Base-by-base conservation (phyloP, 2,113 vertebrate genomes). In the Phalacrocorax pelagicus region DNA sequence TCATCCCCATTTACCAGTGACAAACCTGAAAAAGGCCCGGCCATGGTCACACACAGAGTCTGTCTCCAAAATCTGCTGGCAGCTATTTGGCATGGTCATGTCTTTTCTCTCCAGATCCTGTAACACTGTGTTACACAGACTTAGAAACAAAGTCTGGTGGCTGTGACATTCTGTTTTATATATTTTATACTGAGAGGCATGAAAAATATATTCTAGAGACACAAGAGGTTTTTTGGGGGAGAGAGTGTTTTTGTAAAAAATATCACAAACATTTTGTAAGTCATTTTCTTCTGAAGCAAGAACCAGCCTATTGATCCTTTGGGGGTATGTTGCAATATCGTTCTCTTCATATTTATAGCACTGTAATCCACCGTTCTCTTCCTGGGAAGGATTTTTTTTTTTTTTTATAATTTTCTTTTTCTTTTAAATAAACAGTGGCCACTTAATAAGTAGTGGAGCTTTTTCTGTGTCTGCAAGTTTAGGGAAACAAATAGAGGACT, bases 31-130 rank as follows among this genome's bases (percentile, higher is more conserved):
- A 36, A 19, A 79, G 4, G 4, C 26, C 12, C 86, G 24, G 7
- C 19, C 66, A 9, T 38, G 21, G 3, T 81, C 49, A 38, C 8
- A 49, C 12, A 15, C 5, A 12, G 15, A 22, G 3, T 59, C 26
- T 59, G 16, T 17, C 34, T 65, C 30, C 6, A 26, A 59, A 63
- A 32, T 61, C 29, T 0, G 0, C 15, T 47, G 34, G 10, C 30
- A 92, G 52, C 12, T 52, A 12, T 23, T 47, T 0, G 1, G 13
- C 17, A 27, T 1, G 1, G 7, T 80, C 4, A 4, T 8, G 4
- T 42, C 22, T 63, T 82, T 59, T 79, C 17, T 38, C 8, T 67
- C 8, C 29, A 46, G 14, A 51, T 4, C 10, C 63, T 65, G 27
- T 36, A 57, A n/a, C 18, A 21, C 5, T 29, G 11, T 22, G 10